These are phyloP conservation scores for Xenopus petersii DNA, from an alignment of 2,797 vertebrate genomes.

Conservation along the genomic window DNA sequence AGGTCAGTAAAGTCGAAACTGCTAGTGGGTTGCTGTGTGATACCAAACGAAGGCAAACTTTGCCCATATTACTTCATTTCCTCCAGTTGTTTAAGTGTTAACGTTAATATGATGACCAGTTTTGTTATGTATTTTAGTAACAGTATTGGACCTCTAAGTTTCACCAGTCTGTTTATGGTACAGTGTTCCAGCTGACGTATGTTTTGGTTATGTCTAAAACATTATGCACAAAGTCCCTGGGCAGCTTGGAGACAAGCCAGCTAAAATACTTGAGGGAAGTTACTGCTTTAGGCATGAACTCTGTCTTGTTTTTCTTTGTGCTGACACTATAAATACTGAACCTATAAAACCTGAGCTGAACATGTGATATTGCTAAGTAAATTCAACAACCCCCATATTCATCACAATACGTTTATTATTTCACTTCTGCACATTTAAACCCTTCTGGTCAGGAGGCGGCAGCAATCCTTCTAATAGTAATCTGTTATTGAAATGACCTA, in stretches of 20 bases:
- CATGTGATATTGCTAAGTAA: neutral
- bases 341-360: constrained; percentile 21
- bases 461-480: neutral
- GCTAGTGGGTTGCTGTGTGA: no score
- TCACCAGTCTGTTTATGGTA: constrained; percentile 21
- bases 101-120: no score
- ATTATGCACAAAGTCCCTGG: constrained; percentile 7
- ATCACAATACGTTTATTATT: neutral
- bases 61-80: no score
- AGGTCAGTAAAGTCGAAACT: no score
- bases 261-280: constrained; percentile 8
- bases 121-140: no score
- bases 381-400: neutral
- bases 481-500: no score
- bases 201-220: constrained; percentile 1
- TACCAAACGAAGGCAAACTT: no score
- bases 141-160: neutral
- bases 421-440: neutral
- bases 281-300: constrained; percentile 5
- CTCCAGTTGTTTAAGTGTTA: no score
- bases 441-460: neutral
- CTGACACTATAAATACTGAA: constrained; percentile 26
- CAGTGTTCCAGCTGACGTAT: constrained; percentile 9
- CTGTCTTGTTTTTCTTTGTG: constrained; percentile 12
- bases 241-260: constrained; percentile 1